These are phyloP conservation scores for Australoheros facetus DNA, from an alignment of 2,797 vertebrate genomes.

Conservation along the genomic window DNA sequence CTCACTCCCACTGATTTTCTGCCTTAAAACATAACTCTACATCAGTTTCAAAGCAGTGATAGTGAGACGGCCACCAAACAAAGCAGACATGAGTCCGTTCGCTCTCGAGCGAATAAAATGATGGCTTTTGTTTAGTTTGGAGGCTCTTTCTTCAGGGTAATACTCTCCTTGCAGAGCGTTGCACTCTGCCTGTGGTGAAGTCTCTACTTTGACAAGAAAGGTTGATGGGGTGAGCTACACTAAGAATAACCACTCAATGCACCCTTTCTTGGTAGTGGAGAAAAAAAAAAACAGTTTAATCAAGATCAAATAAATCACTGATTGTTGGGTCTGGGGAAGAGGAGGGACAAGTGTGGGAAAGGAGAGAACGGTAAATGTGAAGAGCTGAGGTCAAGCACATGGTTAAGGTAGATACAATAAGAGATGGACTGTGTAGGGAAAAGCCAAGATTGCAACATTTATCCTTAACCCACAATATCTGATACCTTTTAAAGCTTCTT, in stretches of 20 bases:
- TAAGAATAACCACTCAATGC: slow-evolving; percentile 53
- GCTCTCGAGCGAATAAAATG: slow-evolving; percentile 52
- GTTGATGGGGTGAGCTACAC: slow-evolving; percentile 61
- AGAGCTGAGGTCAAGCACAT: slow-evolving; percentile 36
- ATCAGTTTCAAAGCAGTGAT: slow-evolving; percentile 6
- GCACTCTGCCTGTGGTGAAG: slow-evolving; percentile 39
- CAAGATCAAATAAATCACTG: slow-evolving; percentile 54
- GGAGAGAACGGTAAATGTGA: slow-evolving; percentile 22
- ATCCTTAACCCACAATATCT: background rate
- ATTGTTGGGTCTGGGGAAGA: slow-evolving; percentile 40
- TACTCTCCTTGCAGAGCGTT: slow-evolving; percentile 26
- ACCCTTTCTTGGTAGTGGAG: slow-evolving; percentile 30
- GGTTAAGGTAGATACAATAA: slow-evolving; percentile 21
- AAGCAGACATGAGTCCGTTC: slow-evolving; percentile 26
- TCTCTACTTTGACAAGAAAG: slow-evolving; percentile 59
- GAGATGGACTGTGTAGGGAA: slow-evolving; percentile 27
- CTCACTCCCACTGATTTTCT: slow-evolving; percentile 39
- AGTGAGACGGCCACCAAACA: slow-evolving; percentile 31
- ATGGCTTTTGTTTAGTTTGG: slow-evolving; percentile 51
- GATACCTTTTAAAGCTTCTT: background rate
- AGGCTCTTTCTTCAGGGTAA: slow-evolving; percentile 25
- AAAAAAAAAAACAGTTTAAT: slow-evolving; percentile 43
- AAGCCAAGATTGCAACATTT: slow-evolving; percentile 20
- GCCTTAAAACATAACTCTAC: slow-evolving; percentile 37
- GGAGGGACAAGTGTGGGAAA: slow-evolving; percentile 34